Percentiles rank a stretch among this genome's conserved stretches.
These are phyloP conservation scores for Cerastis rubricosa DNA, from an alignment of 2,888 invertebrate genomes.

Conservation along the genomic window DNA sequence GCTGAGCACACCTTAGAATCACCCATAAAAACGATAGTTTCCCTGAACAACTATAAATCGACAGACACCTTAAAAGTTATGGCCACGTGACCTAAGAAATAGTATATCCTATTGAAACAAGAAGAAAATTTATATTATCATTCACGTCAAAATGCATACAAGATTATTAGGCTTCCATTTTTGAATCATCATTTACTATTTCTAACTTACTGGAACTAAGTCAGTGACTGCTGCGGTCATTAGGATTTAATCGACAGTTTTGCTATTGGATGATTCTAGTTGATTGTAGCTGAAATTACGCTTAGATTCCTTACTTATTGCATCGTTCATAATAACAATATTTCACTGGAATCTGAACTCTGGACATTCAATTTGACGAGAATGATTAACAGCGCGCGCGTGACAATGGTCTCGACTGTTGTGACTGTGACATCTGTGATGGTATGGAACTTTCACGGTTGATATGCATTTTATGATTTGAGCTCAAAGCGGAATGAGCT, in stretches of 20 bases:
- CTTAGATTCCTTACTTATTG: neutral
- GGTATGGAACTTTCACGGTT: too few relatives aligned
- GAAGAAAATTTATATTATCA: neutral
- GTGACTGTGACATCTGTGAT: too few relatives aligned
- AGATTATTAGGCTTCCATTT: neutral
- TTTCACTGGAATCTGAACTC: constrained; percentile 9
- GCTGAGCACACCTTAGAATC: neutral
- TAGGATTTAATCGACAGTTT: neutral
- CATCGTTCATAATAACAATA: constrained; percentile 1
- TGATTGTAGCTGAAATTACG: neutral
- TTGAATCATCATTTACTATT: neutral
- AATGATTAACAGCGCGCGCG: constrained; percentile 22
- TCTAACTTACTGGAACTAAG: too few relatives aligned
- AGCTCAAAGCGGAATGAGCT: too few relatives aligned
- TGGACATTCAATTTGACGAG: constrained; percentile 5
- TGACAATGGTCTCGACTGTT: neutral
- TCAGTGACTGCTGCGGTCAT: neutral
- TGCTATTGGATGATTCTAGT: neutral
- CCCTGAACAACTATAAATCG: neutral
- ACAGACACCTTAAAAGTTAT: neutral
- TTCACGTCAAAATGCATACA: neutral
- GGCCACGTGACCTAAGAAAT: too few relatives aligned
- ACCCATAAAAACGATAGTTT: neutral
- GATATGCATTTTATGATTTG: constrained; percentile 2
- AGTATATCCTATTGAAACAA: too few relatives aligned